A percentile compares a stretch with the other conserved stretches of the same genome.
phyloP scores from a whole-genome alignment of 2,888 invertebrate species.

The Amphipyra tragopoginis region DNA sequence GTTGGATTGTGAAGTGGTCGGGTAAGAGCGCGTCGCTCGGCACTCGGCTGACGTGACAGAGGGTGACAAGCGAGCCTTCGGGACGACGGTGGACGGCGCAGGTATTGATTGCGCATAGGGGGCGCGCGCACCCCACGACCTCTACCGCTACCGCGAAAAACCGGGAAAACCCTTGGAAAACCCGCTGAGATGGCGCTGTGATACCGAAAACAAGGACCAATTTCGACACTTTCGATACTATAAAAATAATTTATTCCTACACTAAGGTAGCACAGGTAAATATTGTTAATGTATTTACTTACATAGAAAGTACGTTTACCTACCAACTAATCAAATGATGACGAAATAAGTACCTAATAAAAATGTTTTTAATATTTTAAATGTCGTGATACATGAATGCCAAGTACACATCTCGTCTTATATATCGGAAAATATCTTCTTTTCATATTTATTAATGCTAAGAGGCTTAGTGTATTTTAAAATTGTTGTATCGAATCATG shows the following conservation, averaged over 20 bases:
- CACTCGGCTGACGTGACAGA: conserved; percentile 77
- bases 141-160: conserved; percentile 68
- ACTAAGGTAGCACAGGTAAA: not conserved
- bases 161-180: conserved; percentile 76
- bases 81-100: conserved; percentile 72
- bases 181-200: conserved; percentile 77
- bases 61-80: conserved; percentile 78
- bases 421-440: not conserved
- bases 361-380: not conserved
- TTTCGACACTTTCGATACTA: conserved; percentile 8
- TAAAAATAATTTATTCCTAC: conserved; percentile 7
- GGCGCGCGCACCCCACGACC: conserved; percentile 73
- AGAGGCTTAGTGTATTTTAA: not conserved
- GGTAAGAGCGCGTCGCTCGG: conserved; percentile 68
- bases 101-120: conserved; percentile 83
- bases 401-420: not conserved
- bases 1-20: conserved; percentile 49
- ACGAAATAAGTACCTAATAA: not conserved
- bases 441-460: not conserved
- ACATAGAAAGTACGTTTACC: not conserved
- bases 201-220: conserved; percentile 24
- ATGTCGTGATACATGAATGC: not conserved
- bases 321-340: not conserved
- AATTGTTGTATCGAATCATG: not conserved
- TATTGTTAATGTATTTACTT: conserved; percentile 3